Conservation (phyloP, 1,140 invertebrate genomes). For the Philopotamus ludificatus region DNA sequence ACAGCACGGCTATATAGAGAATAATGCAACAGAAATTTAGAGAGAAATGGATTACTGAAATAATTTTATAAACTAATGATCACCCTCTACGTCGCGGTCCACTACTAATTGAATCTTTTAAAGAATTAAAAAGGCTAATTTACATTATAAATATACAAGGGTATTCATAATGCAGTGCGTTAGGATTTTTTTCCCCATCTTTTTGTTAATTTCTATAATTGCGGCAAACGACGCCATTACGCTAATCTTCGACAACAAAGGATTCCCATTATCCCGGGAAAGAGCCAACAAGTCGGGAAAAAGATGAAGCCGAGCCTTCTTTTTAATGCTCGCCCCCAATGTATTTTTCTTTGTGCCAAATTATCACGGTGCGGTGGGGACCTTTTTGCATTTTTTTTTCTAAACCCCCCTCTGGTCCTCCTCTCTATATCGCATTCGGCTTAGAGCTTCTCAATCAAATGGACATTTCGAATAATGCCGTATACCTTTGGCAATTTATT, state of each 20-base stretch:
- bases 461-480: constrained; percentile 8
- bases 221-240: constrained; percentile 28
- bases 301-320: constrained; percentile 23
- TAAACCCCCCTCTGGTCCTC: background rate
- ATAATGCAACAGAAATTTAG: too few relatives aligned
- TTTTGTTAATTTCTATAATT: constrained; percentile 12
- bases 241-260: constrained; percentile 34
- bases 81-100: too few relatives aligned
- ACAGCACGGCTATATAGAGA: too few relatives aligned
- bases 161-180: too few relatives aligned
- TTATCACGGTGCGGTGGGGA: constrained; percentile 29
- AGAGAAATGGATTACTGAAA: too few relatives aligned
- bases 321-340: constrained; percentile 24
- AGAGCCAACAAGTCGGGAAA: constrained; percentile 30
- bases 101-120: too few relatives aligned
- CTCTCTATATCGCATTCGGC: constrained; percentile 1
- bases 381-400: background rate
- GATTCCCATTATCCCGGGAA: constrained; percentile 22
- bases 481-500: background rate
- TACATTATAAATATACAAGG: too few relatives aligned
- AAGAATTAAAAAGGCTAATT: too few relatives aligned
- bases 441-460: constrained; percentile 25
- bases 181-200: too few relatives aligned
- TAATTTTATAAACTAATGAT: too few relatives aligned
- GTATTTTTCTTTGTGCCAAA: constrained; percentile 39